phyloP scores from a whole-genome alignment of 1,140 invertebrate species.

The Ephestia elutella region DNA sequence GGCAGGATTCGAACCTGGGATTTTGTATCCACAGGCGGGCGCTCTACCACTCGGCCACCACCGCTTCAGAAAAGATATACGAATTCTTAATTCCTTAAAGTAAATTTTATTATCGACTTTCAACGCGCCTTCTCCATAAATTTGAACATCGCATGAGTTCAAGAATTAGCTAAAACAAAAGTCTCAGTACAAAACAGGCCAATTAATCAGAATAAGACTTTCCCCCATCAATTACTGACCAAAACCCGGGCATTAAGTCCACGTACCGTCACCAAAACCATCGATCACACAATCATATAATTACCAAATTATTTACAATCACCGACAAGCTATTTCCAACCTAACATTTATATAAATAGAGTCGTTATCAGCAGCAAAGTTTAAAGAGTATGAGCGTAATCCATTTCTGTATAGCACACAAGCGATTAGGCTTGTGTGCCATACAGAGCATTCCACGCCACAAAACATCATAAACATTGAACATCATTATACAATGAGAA shows the following conservation, averaged over 20 bases:
- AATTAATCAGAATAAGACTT: conserved; percentile 14
- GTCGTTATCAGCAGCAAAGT: conserved; percentile 14
- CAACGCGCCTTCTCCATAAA: too few relatives aligned
- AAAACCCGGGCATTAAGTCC: conserved; percentile 33
- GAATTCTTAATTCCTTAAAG: too few relatives aligned
- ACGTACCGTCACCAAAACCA: conserved; percentile 32
- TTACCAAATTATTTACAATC: conserved; percentile 35
- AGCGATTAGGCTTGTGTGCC: too few relatives aligned
- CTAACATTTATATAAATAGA: conserved; percentile 19
- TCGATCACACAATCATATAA: conserved; percentile 41
- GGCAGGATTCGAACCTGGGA: too few relatives aligned
- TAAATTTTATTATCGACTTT: too few relatives aligned
- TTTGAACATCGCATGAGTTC: neutral
- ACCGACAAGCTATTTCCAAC: conserved; percentile 21
- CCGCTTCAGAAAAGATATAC: too few relatives aligned
- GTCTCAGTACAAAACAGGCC: conserved; percentile 1
- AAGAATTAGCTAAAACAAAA: conserved; percentile 8
- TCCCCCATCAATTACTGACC: conserved; percentile 39
- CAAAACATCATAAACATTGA: conserved; percentile 64
- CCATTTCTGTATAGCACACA: conserved; percentile 53
- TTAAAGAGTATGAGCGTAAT: conserved; percentile 38
- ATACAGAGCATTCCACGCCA: conserved; percentile 54
- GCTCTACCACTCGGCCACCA: too few relatives aligned
- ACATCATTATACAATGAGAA: conserved; percentile 71
- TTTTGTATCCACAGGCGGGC: too few relatives aligned